Percentiles rank a stretch among this genome's conserved stretches.
Conservation (phyloP, 2,113 vertebrate genomes). For the Dermatemys mawii region DNA sequence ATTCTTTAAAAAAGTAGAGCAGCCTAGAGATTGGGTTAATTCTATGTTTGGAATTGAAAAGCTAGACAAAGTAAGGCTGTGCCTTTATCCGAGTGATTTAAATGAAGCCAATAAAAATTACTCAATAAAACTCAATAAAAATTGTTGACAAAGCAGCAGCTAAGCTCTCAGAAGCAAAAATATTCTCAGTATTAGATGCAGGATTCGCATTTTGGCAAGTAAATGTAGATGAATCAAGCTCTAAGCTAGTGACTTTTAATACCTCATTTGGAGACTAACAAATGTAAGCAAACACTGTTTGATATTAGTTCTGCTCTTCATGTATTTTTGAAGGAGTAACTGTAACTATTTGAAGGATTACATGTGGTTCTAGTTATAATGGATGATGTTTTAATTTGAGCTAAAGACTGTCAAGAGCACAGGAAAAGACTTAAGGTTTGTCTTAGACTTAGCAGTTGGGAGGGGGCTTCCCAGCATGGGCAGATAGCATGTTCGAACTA, state of each 20-base stretch:
- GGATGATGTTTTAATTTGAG: background rate
- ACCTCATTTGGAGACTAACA: background rate
- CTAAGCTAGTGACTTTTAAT: background rate
- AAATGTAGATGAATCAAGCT: background rate
- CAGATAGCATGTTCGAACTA: background rate
- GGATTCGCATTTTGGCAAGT: background rate
- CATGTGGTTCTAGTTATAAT: background rate
- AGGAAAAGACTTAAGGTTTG: background rate
- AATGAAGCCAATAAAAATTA: background rate
- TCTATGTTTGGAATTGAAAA: background rate
- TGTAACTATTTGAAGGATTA: background rate
- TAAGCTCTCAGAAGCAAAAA: constrained; percentile 9
- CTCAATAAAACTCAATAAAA: background rate
- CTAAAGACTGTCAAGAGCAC: background rate
- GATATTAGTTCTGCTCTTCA: background rate
- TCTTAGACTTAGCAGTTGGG: background rate
- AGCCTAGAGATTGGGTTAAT: background rate
- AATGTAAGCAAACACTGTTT: background rate
- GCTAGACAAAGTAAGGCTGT: background rate
- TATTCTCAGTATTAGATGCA: background rate
- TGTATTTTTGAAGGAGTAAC: background rate
- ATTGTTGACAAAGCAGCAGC: background rate
- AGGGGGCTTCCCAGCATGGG: background rate
- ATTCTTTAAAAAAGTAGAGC: accelerated
- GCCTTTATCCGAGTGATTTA: background rate